Base-by-base conservation (phyloP, 2,888 invertebrate species). In the Meiosimyza decipiens region DNA sequence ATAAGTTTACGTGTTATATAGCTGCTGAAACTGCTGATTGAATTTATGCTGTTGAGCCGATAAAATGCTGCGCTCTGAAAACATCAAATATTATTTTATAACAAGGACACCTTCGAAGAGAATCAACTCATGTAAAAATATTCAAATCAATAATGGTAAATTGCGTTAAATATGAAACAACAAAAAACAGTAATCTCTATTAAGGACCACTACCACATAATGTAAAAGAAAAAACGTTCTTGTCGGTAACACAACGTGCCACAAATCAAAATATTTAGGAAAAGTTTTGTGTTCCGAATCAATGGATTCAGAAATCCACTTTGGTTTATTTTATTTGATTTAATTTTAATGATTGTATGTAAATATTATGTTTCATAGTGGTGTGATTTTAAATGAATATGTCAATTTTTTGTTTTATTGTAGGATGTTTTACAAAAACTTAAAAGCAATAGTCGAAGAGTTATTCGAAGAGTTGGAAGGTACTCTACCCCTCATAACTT, bases 201-300 rank as follows among this genome's bases (percentile, higher is more conserved):
- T 69, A 69, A 69, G 59, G 69, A 69, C 69, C 69, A 84, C 85
- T 82, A 83, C 83, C 82, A 83, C 84, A 85, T 84, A 84, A 84
- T 84, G 84, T 84, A 83, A 84, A 84, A 81, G 85, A 84, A 84
- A 84, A 84, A 85, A 84, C 74, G 84, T 84, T 84, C 84, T 84
- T 85, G 84, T 84, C 80, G 84, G 84, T 82, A 82, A 79, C 83
- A 76, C 77, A 84, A 60, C 60, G 80, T 84, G 84, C 82, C 85
- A 83, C 83, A 84, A 84, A 84, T 84, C 50, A 22, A 50, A 16
- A 40, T 40, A 9, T 40, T 3, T 40, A 40, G 4, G 28, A 4
- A 28, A 28, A 28, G 28, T 28, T 28, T 40, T 9, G 3, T 40
- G 40, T 6, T 9, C 40, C 9, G 4, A 40, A 9, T 40, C 40